These are phyloP conservation scores for Syngnathoides biaculeatus DNA, from an alignment of 2,113 vertebrate species.

Conservation along the genomic window DNA sequence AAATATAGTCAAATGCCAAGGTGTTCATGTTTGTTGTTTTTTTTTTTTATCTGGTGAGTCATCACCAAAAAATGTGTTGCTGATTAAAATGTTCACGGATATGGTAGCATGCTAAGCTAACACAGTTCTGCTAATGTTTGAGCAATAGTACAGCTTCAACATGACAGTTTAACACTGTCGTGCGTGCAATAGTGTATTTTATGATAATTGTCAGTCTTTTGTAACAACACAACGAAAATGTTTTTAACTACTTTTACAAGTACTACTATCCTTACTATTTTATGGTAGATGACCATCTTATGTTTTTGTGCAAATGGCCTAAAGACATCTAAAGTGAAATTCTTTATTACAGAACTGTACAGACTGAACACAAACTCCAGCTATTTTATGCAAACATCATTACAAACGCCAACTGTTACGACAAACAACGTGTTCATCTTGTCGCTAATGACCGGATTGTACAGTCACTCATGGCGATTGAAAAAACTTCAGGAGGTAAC, in stretches of 20 bases:
- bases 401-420: neutral
- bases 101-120: neutral
- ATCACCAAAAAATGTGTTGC: no score
- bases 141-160: neutral
- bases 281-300: neutral
- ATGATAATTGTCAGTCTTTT: neutral
- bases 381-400: constrained; percentile 10
- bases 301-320: neutral
- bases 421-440: no score
- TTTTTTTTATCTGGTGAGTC: no score
- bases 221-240: neutral
- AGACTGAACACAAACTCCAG: neutral
- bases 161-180: neutral
- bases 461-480: constrained; percentile 20
- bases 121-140: neutral
- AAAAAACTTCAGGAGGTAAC: constrained; percentile 26
- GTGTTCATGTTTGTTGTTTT: no score
- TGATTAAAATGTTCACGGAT: neutral
- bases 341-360: neutral
- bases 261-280: neutral
- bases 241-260: neutral
- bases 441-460: constrained; percentile 12
- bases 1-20: no score
- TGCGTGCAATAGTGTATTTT: neutral
- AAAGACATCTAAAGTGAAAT: neutral